Evolutionary conservation across 2,113 vertebrate genomes (phyloP), one percentile per base, ranked within the genome.

Genomic region (Motacilla tschutschensis): DNA sequence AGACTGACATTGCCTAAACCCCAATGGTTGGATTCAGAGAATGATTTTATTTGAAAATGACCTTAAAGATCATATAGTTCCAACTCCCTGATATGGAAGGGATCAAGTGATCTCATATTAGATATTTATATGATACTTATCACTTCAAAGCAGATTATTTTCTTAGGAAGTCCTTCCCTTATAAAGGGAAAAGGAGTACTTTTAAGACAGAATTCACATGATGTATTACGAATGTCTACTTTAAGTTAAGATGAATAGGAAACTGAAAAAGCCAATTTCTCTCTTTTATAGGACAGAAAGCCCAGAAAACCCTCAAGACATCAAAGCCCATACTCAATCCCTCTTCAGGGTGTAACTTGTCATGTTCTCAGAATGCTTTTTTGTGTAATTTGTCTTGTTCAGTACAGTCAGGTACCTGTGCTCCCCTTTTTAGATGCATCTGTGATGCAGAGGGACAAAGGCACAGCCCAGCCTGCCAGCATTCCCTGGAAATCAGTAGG

Each of bases 401-500:
- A 41, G 17, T 20, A 26, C n/a, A 55, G 44, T 9, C 24, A 79
- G 8, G 31, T 43, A 31, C 44, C 17, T 25, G 4, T 3, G 2
- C 14, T 46, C 13, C 21, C 2, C 14, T 46, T n/a, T 74, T 41
- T 7, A 78, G 29, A 31, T n/a, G 7, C 6, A 10, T 41, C 47
- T 60, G 24, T 43, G 14, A 55, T 12, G 9, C 28, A 43, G 35
- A 72, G 57, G 9, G 20, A 64, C 41, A 71, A 26, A 33, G 17
- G 18, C 0, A 0, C 9, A 40, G 29, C n/a, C n/a, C 2, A 11
- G 5, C 22, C 43, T 47, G 26, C 13, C 50, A 51, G 4, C 14
- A 20, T 47, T 87, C 19, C 17, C 41, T 55, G 46, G 17, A 12
- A 72, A 12, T 38, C 31, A 25, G 29, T 31, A 8, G 7, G 38